These are phyloP conservation scores for Tragelaphus oryx DNA, from an alignment of 2,797 vertebrate species.

Conservation along the genomic window DNA sequence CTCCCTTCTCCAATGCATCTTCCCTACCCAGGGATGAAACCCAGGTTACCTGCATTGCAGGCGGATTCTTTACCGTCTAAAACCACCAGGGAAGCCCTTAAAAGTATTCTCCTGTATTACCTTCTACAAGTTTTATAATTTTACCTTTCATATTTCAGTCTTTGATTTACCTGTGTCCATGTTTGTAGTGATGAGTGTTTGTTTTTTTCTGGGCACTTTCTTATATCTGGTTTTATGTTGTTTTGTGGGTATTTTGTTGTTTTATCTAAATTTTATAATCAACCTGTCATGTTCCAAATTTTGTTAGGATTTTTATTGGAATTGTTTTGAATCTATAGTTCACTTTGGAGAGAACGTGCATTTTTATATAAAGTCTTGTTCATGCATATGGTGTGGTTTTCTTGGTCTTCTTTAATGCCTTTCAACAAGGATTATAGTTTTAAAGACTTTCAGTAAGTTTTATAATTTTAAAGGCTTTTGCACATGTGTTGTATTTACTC, in stretches of 20 bases:
- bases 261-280: slow-evolving; percentile 29
- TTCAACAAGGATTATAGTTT: background rate
- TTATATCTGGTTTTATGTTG: background rate
- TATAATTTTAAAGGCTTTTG: background rate
- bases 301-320: slow-evolving; percentile 1
- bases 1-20: background rate
- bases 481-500: background rate
- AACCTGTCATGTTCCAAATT: background rate
- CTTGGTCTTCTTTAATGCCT: background rate
- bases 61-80: rapidly evolving
- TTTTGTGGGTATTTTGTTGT: background rate
- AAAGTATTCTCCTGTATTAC: background rate
- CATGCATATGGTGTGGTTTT: background rate
- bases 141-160: background rate
- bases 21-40: background rate
- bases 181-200: background rate
- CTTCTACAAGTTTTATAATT: slow-evolving; percentile 21
- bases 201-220: background rate
- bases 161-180: background rate
- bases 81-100: background rate
- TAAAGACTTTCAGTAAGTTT: background rate
- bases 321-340: slow-evolving; percentile 22
- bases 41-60: background rate
- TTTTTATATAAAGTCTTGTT: background rate
- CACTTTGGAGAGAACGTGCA: background rate